Conservation (phyloP, 2,888 invertebrate species). For the Pterobdella sp. region DNA sequence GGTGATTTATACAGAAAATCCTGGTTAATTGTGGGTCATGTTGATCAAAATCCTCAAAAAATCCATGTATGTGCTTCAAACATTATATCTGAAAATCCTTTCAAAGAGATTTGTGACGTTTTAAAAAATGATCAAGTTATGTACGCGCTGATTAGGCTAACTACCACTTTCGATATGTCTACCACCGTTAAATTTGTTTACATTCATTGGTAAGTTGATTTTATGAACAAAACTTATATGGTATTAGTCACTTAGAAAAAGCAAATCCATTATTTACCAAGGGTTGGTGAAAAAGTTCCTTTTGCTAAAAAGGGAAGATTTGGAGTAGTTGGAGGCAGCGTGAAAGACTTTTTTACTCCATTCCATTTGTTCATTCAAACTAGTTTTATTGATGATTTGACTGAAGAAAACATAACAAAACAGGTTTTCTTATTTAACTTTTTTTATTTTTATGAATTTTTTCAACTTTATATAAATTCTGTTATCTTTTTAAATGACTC, state of each 20-base stretch:
- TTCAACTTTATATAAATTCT: background rate
- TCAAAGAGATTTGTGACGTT: slow-evolving; percentile 33
- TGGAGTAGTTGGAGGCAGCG: slow-evolving; percentile 48
- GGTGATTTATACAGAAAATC: slow-evolving; percentile 35
- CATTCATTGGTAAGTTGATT: slow-evolving; percentile 44
- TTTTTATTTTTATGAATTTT: background rate
- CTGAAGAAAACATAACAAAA: slow-evolving; percentile 41
- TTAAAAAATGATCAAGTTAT: slow-evolving; percentile 40
- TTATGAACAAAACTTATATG: slow-evolving; percentile 1
- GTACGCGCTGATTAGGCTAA: slow-evolving; percentile 46
- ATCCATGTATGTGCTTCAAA: slow-evolving; percentile 40
- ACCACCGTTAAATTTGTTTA: slow-evolving; percentile 49
- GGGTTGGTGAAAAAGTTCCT: slow-evolving; percentile 47
- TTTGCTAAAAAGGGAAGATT: slow-evolving; percentile 45
- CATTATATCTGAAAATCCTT: slow-evolving; percentile 27
- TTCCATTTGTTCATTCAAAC: slow-evolving; percentile 46
- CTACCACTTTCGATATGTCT: slow-evolving; percentile 47
- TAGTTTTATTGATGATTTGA: slow-evolving; percentile 43
- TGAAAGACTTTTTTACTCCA: slow-evolving; percentile 44
- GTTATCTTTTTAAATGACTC: background rate
- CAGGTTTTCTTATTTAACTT: slow-evolving; percentile 28
- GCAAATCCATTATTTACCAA: slow-evolving; percentile 35
- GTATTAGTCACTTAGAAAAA: too few species aligned
- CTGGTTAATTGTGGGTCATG: slow-evolving; percentile 44
- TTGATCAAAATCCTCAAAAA: slow-evolving; percentile 43